These are phyloP conservation scores for Chaetoderma sp. DNA, from an alignment of 2,888 invertebrate species.

Conservation along the genomic window DNA sequence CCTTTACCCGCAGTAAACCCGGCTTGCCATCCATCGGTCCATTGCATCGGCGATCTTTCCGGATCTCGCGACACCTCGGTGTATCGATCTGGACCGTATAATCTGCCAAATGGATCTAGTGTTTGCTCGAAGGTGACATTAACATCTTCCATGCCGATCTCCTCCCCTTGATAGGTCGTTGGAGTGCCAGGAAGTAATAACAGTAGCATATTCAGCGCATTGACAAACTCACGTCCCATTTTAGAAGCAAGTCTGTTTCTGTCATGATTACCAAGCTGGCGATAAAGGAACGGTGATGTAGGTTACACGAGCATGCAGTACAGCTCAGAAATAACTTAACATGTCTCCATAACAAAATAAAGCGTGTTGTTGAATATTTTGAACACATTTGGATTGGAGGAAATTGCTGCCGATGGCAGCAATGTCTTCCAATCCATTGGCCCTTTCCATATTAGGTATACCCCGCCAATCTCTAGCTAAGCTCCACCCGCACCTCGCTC, in stretches of 20 bases:
- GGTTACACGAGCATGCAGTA: too few relatives aligned
- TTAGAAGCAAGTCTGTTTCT: constrained; percentile 70
- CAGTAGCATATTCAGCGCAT: constrained; percentile 84
- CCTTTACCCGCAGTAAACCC: constrained; percentile 39
- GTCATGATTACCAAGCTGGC: constrained; percentile 62
- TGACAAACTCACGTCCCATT: constrained; percentile 77
- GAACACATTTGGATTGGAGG: too few relatives aligned
- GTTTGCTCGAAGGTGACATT: constrained; percentile 50
- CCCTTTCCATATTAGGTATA: too few relatives aligned
- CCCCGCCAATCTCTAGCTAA: too few relatives aligned
- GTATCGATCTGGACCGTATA: constrained; percentile 41
- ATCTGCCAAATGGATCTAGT: constrained; percentile 53
- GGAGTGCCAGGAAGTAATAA: constrained; percentile 86
- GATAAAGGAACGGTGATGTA: too few relatives aligned
- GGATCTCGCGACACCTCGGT: constrained; percentile 37
- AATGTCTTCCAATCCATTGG: too few relatives aligned
- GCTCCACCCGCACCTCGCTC: too few relatives aligned
- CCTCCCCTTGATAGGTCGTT: constrained; percentile 90
- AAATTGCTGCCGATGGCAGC: too few relatives aligned
- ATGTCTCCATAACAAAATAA: too few relatives aligned
- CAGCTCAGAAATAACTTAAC: too few relatives aligned
- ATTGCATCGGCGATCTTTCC: constrained; percentile 53
- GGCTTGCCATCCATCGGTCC: constrained; percentile 36
- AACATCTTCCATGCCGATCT: constrained; percentile 83
- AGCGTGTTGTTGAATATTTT: too few relatives aligned